Evolutionary conservation across 2,888 invertebrate genomes (phyloP), one percentile per base, ranked within the genome.

Genomic region (Trypoxylon attenuatum): DNA sequence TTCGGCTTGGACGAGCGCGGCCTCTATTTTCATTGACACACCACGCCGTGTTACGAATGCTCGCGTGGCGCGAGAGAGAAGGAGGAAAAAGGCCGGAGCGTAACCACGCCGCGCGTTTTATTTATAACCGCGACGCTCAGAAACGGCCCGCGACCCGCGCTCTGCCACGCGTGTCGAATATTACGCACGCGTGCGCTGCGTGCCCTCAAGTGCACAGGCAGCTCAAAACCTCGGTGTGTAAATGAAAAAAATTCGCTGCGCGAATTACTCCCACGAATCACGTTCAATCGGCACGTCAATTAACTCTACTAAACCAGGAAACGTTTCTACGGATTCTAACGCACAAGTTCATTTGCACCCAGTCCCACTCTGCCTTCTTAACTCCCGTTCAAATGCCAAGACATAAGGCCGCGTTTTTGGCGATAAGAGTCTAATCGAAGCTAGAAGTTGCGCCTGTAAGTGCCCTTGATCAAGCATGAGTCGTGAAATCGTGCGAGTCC

Each of bases 151-250:
- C 58, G 69, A 56, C 41, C 66, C 57, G 57, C 58, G 75, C 38
- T 63, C 67, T 76, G 76, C 76, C 73, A 67, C 73, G 76, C 74
- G 70, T 75, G 75, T 71, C 77, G 71, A 68, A 75, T 73, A 75
- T 75, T 75, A 75, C 73, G 74, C 74, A 61, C 73, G 70, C 73
- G 65, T 61, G 64, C 33, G 33, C 58, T 66, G 59, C 57, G 53
- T 22, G 41, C 58, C 42, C 21, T 56, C 51, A 53, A 54, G 42
- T 61, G 50, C 27, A 43, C 53, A 52, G 60, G 55, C 61, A 53
- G 46, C 21, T 22, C 63, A 56, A 49, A 52, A 56, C 43, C 51
- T 1, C 42, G 21, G 21, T 5, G 39, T 33, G 25, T 5, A 13
- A 27, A 10, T 13, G 33, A n/a, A 47, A 21, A 33, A 49, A 22